Percentiles rank a stretch among this genome's conserved stretches.
Conservation (phyloP, 2,888 invertebrate species). For the Adelognathus sp. region DNA sequence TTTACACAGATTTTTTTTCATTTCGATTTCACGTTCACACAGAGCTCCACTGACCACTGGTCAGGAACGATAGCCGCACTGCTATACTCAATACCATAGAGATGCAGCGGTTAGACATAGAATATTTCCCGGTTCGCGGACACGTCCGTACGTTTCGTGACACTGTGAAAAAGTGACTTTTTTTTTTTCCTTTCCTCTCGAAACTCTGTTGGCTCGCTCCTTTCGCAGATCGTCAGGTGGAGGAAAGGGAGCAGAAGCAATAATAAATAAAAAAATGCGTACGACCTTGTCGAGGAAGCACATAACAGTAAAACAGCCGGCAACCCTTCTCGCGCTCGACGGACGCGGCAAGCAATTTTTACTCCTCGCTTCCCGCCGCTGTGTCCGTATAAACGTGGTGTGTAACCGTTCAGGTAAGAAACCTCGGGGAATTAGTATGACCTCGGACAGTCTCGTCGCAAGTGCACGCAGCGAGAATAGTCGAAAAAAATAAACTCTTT, state of each 20-base stretch:
- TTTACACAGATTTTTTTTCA: too few species aligned
- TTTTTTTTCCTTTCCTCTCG: constrained; percentile 20
- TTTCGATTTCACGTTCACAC: not conserved
- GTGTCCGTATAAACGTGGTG: constrained; percentile 29
- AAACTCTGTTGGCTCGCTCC: not conserved
- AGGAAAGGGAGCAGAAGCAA: constrained; percentile 14
- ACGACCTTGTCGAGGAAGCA: constrained; percentile 46
- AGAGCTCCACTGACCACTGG: not conserved
- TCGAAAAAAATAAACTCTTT: constrained; percentile 52
- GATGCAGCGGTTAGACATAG: not conserved
- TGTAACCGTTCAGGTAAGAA: constrained; percentile 51
- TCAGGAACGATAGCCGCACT: not conserved
- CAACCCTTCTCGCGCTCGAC: constrained; percentile 48
- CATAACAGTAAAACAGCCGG: constrained; percentile 50
- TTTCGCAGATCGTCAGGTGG: constrained; percentile 41
- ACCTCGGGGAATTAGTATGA: constrained; percentile 51
- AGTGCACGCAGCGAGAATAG: constrained; percentile 44
- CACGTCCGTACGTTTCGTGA: constrained; percentile 30
- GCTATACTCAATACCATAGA: not conserved
- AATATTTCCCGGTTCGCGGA: not conserved
- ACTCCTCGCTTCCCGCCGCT: constrained; percentile 20
- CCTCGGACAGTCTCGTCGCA: constrained; percentile 52
- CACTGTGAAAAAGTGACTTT: constrained; percentile 37
- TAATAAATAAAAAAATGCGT: constrained; percentile 46
- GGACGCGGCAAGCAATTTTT: constrained; percentile 37